Conservation (phyloP, 1,140 invertebrate genomes). For the Rhizoglyphus robini region DNA sequence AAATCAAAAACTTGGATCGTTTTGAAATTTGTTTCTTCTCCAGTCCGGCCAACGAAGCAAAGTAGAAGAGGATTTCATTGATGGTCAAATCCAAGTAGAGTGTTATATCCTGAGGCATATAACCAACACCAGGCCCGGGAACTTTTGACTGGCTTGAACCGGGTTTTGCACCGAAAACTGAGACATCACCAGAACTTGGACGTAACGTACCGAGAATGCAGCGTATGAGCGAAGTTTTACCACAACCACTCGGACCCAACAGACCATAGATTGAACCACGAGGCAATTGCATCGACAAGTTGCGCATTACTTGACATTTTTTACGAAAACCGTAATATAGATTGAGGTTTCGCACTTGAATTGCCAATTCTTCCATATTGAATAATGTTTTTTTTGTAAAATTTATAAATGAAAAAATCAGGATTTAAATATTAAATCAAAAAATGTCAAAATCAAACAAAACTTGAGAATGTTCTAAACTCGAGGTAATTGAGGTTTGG, state of each 20-base stretch:
- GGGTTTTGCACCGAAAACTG: conserved; percentile 15
- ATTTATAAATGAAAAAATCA: no score
- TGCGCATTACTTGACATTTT: conserved; percentile 8
- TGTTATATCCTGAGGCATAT: conserved; percentile 70
- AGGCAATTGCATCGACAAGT: conserved; percentile 17
- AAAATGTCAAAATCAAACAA: no score
- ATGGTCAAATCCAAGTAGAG: conserved; percentile 88
- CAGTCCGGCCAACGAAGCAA: conserved; percentile 88
- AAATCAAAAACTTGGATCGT: conserved; percentile 44
- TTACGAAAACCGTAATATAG: no score
- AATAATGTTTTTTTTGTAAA: no score
- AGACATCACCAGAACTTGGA: not conserved
- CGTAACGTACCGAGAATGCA: conserved; percentile 24
- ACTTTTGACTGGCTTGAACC: conserved; percentile 42
- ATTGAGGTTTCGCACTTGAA: no score
- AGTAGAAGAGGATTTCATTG: conserved; percentile 83
- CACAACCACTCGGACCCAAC: no score
- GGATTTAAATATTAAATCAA: no score
- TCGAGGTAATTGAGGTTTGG: no score
- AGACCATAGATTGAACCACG: conserved; percentile 21
- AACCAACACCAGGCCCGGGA: no score
- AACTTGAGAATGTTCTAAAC: no score
- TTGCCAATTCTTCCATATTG: no score
- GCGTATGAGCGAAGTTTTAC: no score
- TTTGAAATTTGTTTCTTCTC: conserved; percentile 19